These are phyloP conservation scores for Lamellibrachia satsuma DNA, from an alignment of 2,888 invertebrate genomes.

Conservation along the genomic window DNA sequence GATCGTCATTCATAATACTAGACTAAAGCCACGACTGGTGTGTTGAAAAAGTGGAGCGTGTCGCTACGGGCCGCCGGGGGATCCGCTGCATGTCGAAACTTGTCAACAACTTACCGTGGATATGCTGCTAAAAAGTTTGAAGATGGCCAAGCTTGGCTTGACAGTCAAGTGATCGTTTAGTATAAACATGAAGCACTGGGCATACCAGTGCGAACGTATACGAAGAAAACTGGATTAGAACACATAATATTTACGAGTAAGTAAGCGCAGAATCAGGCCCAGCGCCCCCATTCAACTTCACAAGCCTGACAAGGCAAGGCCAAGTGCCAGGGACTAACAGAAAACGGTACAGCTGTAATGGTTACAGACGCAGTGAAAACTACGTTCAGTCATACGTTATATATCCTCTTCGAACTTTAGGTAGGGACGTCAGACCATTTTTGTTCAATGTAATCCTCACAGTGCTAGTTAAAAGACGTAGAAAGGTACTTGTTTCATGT, in stretches of 20 bases:
- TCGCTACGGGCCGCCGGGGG: background rate
- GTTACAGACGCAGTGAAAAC: background rate
- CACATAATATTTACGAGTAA: background rate
- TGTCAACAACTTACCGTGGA: conserved; percentile 17
- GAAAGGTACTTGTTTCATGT: too few species aligned
- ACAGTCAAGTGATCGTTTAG: background rate
- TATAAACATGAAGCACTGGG: background rate
- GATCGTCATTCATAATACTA: background rate
- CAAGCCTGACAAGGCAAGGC: too few species aligned
- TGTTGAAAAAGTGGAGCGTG: background rate
- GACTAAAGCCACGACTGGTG: background rate
- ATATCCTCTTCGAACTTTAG: background rate
- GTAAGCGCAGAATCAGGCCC: background rate
- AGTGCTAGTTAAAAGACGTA: too few species aligned
- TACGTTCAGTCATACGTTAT: background rate
- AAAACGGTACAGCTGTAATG: background rate
- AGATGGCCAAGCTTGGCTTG: background rate
- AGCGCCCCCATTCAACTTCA: too few species aligned
- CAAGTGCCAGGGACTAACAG: background rate
- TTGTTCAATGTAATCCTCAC: background rate
- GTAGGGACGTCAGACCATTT: background rate
- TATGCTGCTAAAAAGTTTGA: background rate
- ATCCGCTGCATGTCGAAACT: conserved; percentile 17
- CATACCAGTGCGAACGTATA: background rate
- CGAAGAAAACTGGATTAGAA: background rate